Evolutionary conservation across 1,140 invertebrate genomes (phyloP).

Genomic region (Euwallacea fornicatus): DNA sequence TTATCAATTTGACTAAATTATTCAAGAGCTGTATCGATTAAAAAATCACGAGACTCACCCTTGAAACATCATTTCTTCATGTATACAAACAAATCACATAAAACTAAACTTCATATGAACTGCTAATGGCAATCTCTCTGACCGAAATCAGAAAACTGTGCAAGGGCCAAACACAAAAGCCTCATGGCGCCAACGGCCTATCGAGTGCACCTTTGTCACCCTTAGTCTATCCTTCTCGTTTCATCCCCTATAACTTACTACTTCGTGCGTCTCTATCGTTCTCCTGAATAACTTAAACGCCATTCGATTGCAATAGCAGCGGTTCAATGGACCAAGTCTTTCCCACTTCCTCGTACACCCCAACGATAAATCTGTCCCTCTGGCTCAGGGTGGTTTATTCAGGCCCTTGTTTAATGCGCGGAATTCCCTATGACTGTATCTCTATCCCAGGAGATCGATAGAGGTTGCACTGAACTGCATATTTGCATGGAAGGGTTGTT

Average conservation of each 20-base stretch:
- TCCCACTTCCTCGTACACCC: not conserved
- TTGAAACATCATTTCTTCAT: no score
- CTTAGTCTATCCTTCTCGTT: not conserved
- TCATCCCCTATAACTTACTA: not conserved
- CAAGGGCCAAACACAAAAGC: conserved; percentile 6
- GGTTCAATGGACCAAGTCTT: not conserved
- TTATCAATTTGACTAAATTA: no score
- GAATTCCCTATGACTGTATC: conserved; percentile 4
- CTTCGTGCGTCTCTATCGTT: not conserved
- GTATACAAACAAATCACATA: no score
- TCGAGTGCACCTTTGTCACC: conserved; percentile 3
- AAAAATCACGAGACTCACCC: no score
- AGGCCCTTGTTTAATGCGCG: not conserved
- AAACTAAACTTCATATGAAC: no score
- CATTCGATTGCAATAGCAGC: not conserved
- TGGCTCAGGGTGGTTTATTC: not conserved
- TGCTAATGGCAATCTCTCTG: not conserved
- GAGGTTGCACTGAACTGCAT: conserved; percentile 4
- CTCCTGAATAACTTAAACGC: not conserved
- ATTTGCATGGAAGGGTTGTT: not conserved
- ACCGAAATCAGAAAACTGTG: conserved; percentile 1
- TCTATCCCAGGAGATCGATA: not conserved
- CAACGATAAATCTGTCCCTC: not conserved
- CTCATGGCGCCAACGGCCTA: conserved; percentile 2
- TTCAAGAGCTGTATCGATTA: no score